Evolutionary conservation across 2,113 vertebrate species (phyloP).

Genomic region (Phalacrocorax pelagicus): DNA sequence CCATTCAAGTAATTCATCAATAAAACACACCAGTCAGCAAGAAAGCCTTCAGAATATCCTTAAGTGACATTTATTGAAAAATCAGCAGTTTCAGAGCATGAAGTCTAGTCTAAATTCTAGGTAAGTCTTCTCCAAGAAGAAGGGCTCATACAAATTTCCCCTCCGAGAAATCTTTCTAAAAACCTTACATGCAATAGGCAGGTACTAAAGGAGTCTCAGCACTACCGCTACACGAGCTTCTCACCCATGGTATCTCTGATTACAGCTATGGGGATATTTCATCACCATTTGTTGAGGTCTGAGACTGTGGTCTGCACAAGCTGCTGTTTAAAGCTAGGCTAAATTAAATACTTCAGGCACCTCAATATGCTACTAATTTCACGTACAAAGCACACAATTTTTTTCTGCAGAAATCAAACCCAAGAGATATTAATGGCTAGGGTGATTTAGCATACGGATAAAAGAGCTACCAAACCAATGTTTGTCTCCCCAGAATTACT

Average conservation of each 20-base stretch:
- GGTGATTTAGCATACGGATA: not conserved
- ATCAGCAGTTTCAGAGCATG: not conserved
- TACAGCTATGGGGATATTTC: not conserved
- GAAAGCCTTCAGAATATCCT: not conserved
- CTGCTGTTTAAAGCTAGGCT: not conserved
- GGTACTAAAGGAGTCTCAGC: not conserved
- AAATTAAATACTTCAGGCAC: not conserved
- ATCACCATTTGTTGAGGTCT: rapidly evolving
- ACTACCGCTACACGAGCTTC: rapidly evolving
- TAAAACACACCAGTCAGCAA: not conserved
- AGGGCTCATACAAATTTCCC: not conserved
- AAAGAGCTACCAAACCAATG: not conserved
- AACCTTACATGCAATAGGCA: not conserved
- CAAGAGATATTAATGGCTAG: not conserved
- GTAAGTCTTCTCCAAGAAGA: not conserved
- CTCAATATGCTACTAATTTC: not conserved
- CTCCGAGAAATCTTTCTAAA: not conserved
- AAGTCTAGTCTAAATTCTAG: not conserved
- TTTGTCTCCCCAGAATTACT: not conserved
- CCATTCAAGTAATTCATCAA: not conserved
- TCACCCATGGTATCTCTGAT: not conserved
- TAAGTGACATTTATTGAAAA: not conserved
- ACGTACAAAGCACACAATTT: not conserved
- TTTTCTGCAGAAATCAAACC: not conserved
- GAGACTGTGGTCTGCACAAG: not conserved